These are phyloP conservation scores for Mystacides longicornis DNA, from an alignment of 2,888 invertebrate species.

Conservation along the genomic window DNA sequence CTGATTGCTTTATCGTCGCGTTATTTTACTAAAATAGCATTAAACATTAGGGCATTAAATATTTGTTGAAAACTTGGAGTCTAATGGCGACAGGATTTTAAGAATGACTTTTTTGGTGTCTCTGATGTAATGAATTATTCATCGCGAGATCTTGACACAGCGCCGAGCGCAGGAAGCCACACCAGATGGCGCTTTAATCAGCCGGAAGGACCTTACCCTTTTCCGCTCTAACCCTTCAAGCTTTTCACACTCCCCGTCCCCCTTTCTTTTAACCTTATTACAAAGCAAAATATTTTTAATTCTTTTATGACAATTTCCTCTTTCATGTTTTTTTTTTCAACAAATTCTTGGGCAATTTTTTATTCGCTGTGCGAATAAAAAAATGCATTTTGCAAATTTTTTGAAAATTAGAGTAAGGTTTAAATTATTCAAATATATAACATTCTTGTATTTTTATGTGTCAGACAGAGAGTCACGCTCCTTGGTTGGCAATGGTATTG, in stretches of 20 bases:
- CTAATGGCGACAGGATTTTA: background rate
- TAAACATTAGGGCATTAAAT: background rate
- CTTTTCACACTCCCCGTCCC: background rate
- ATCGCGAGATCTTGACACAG: constrained; percentile 16
- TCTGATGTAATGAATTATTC: constrained; percentile 21
- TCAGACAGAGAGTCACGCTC: no score
- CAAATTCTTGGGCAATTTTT: no score
- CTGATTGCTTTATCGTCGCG: background rate
- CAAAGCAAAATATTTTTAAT: no score
- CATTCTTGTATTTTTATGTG: no score
- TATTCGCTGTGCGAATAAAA: no score
- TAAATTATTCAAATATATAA: no score
- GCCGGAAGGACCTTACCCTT: constrained; percentile 14
- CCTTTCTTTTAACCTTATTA: no score
- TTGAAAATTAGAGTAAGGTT: no score
- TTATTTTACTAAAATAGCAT: background rate
- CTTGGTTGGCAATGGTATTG: no score
- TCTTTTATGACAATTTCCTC: no score
- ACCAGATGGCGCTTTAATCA: constrained; percentile 24
- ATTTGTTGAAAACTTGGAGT: background rate
- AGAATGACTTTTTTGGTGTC: background rate
- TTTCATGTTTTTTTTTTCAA: no score
- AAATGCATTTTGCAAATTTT: no score
- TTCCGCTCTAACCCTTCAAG: background rate
- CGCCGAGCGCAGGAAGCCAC: constrained; percentile 15